These are phyloP conservation scores for Armadillidium nasatum DNA, from an alignment of 1,140 invertebrate species.

Conservation along the genomic window DNA sequence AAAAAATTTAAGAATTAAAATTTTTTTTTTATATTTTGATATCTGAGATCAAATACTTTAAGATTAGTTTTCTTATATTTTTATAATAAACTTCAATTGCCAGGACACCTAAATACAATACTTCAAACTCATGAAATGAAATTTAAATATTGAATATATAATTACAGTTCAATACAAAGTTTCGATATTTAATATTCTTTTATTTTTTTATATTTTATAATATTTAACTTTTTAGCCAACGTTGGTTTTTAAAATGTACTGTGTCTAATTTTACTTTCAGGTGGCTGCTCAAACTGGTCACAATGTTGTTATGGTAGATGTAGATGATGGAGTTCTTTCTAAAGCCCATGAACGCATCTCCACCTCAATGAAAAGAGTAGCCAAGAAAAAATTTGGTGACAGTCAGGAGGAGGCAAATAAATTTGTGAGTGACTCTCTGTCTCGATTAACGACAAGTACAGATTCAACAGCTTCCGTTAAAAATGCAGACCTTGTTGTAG, in stretches of 20 bases:
- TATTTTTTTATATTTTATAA: too few relatives aligned
- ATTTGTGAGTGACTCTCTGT: conserved; percentile 62
- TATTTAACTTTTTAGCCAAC: too few relatives aligned
- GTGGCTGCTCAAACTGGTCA: conserved; percentile 72
- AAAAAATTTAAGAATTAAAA: too few relatives aligned
- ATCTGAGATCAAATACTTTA: too few relatives aligned
- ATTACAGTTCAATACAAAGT: too few relatives aligned
- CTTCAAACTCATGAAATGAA: too few relatives aligned
- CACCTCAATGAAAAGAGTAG: conserved; percentile 65
- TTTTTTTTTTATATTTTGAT: too few relatives aligned
- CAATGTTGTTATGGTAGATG: conserved; percentile 69
- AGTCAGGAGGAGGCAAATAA: conserved; percentile 55
- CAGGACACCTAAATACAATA: too few relatives aligned
- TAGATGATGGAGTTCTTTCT: conserved; percentile 62
- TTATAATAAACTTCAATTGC: too few relatives aligned
- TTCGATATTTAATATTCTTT: too few relatives aligned
- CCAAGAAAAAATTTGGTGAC: conserved; percentile 66
- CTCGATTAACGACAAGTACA: conserved; percentile 59
- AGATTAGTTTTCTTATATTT: too few relatives aligned
- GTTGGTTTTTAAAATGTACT: not conserved
- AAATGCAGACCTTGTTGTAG: conserved; percentile 70
- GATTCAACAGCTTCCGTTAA: conserved; percentile 59
- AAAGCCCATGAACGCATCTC: conserved; percentile 65
- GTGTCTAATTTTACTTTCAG: conserved; percentile 55
- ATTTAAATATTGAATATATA: too few relatives aligned